Evolutionary conservation across 2,797 vertebrate species (phyloP), one percentile per base, ranked within the genome.

Genomic region (Champsocephalus gunnari): DNA sequence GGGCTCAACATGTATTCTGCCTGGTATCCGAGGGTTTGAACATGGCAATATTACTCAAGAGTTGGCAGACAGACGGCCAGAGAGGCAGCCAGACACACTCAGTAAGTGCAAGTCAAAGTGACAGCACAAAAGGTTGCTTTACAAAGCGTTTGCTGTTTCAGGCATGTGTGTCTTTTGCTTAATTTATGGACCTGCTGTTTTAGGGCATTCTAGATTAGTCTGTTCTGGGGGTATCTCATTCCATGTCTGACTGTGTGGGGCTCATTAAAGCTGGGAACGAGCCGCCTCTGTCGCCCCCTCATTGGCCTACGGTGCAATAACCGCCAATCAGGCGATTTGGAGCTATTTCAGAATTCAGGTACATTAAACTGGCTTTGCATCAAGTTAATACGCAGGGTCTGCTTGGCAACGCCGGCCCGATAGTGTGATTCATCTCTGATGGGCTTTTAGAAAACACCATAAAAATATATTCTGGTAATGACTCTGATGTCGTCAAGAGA

Each of bases 261-360:
- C 93, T 96, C 96, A 96, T 92, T 94, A 90, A 92, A 90, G 85
- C 83, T 66, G 79, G 44, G 70, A 91, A 84, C 28, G 80, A 87
- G 82, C 79, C 71, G 67, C 87, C 84, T 91, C 83, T 80, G 82
- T 85, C 57, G 71, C 81, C 56, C 74, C 95, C 94, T 93, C 94
- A 95, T 95, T 95, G 95, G 95, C 93, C 94, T 90, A 90, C 92
- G 92, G 90, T 93, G 95, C 92, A 95, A 96, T 96, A 96, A 93
- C 86, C 76, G 79, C 89, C 90, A 93, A 93, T 92, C 85, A 89
- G 85, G 85, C 79, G 77, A 91, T 90, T 91, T 92, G 89, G 92
- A 92, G 90, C 83, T 77, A 75, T 93, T 93, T 93, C 85, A 85
- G 76, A 87, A 91, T 83, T 84, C 88, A 92, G 92, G 92, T 93